Evolutionary conservation across 2,888 invertebrate species (phyloP).

Genomic region (Zhengitettix transpicula): DNA sequence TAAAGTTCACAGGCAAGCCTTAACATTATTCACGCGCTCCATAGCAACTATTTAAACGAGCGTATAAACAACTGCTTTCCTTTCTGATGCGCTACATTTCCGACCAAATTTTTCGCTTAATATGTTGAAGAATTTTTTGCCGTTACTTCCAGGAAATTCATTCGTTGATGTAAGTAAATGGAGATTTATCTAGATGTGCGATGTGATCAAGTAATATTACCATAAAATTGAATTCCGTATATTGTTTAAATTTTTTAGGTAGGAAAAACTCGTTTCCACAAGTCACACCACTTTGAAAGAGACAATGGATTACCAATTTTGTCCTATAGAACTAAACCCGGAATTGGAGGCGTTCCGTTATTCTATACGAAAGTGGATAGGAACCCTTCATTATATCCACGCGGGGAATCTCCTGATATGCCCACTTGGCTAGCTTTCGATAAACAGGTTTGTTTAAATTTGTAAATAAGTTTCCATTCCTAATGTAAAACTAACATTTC

Average conservation of each 20-base stretch:
- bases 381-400: constrained; percentile 54
- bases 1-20: too few relatives aligned
- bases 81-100: too few relatives aligned
- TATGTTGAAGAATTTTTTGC: background rate
- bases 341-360: constrained; percentile 37
- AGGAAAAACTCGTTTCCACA: constrained; percentile 43
- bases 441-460: constrained; percentile 43
- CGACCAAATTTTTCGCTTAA: too few relatives aligned
- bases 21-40: too few relatives aligned
- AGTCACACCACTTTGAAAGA: constrained; percentile 42
- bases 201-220: background rate
- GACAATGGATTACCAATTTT: constrained; percentile 40
- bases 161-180: background rate
- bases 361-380: constrained; percentile 32
- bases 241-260: constrained; percentile 28
- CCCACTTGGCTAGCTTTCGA: constrained; percentile 82
- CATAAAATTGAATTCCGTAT: background rate
- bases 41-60: too few relatives aligned
- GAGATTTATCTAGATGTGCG: too few relatives aligned
- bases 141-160: background rate
- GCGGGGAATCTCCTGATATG: constrained; percentile 53
- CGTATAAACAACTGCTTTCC: too few relatives aligned
- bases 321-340: constrained; percentile 40
- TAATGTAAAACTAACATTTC: too few relatives aligned
- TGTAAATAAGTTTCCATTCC: too few relatives aligned